Base-by-base conservation (phyloP, 2,113 vertebrate species). In the Seriola rivoliana region DNA sequence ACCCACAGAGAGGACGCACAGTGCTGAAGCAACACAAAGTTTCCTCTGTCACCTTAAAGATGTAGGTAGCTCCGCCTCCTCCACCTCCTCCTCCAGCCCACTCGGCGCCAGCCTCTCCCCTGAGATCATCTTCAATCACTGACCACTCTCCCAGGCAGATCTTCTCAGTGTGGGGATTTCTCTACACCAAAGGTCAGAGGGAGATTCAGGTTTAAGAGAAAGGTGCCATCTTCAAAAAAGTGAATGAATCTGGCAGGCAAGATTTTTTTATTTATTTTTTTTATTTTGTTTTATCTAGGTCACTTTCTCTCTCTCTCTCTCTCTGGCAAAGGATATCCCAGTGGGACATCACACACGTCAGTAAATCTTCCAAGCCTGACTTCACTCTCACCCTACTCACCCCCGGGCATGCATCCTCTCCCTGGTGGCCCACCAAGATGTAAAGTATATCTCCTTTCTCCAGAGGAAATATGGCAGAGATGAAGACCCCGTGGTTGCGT, bases 31-130 rank as follows among this genome's bases (percentile, higher is more conserved):
- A 52, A 23, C 55, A 71, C 29, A 50, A 70, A 65, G 19, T 14
- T 9, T 73, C 19, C 54, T 38, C 5, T 19, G 74, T 88, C 93
- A 97, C 97, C 93, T 94, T 95, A 74, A 96, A 99, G 81, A 98
- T 90, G 29, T 93, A 96, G 0, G 97, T 97, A 85, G 97, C 96
- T 55, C 96, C 97, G 23, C 97, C 97, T 25, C 97, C 97, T 1
- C 97, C 97, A 0, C 97, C 97, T 84, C 97, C 97, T 60, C 97
- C 98, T 23, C 97, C 97, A 2, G 96, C 96, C 96, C 96, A 96
- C 76, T 96, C 93, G 8, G 84, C 79, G 13, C 90, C 68, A 14
- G 72, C 81, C 23, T 94, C 91, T 11, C 87, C 89, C 54, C 89
- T 54, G 67, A 93, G 89, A 21, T 95, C 93, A 80, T 96, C 95